A percentile compares a stretch with the other conserved stretches of the same genome.
These are phyloP conservation scores for Hyles euphorbiae DNA, from an alignment of 1,140 invertebrate species.

Conservation along the genomic window DNA sequence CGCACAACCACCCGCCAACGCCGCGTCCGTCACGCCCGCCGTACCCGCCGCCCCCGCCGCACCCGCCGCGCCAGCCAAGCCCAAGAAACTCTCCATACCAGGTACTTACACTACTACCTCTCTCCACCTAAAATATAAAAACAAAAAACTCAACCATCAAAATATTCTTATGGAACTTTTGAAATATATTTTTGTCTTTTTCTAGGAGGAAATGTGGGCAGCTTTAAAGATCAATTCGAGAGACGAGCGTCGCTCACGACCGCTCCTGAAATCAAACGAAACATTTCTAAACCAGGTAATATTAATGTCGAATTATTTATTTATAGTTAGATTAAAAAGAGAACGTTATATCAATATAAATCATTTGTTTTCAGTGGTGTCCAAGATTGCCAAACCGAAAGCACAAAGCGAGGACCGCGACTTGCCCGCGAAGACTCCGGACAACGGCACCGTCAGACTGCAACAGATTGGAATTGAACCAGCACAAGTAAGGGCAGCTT, in stretches of 20 bases:
- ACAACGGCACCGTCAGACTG: slow-evolving; percentile 56
- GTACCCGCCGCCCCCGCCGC: slow-evolving; percentile 49
- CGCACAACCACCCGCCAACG: slow-evolving; percentile 22
- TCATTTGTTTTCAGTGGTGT: slow-evolving; percentile 36
- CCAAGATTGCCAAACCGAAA: slow-evolving; percentile 69
- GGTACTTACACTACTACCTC: slow-evolving; percentile 42
- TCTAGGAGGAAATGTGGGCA: slow-evolving; percentile 84
- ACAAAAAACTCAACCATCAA: no score
- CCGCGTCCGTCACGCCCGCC: slow-evolving; percentile 56
- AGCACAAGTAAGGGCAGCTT: slow-evolving; percentile 41
- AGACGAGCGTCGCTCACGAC: slow-evolving; percentile 81
- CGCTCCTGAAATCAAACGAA: slow-evolving; percentile 58
- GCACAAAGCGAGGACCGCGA: slow-evolving; percentile 72
- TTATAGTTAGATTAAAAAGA: neutral
- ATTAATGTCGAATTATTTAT: neutral
- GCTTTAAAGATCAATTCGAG: slow-evolving; percentile 89
- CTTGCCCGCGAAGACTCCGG: slow-evolving; percentile 38
- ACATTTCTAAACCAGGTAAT: slow-evolving; percentile 54
- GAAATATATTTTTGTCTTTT: neutral
- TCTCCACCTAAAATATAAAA: no score
- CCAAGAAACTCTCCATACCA: slow-evolving; percentile 87
- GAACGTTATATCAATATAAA: no score
- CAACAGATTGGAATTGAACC: slow-evolving; percentile 73
- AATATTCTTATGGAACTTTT: no score
- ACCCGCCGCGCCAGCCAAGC: slow-evolving; percentile 76